Evolutionary conservation across 2,888 invertebrate genomes (phyloP).

Genomic region (Drosophila melanocephala): DNA sequence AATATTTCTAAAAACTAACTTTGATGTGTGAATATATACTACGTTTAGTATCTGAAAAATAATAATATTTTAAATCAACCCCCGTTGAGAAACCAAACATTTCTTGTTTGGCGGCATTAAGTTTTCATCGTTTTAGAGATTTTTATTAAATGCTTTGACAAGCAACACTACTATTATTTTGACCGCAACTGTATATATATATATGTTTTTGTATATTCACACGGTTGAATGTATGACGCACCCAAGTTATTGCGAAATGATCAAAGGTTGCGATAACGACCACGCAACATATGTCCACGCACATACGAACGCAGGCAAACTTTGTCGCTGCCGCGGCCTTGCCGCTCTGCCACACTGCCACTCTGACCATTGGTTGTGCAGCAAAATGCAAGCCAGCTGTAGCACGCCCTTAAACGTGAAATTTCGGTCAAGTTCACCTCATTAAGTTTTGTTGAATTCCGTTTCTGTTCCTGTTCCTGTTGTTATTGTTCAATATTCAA

Average conservation of each 20-base stretch:
- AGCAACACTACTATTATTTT: neutral
- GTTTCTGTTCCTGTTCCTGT: slow-evolving; percentile 14
- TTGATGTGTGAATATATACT: neutral
- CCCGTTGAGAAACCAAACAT: neutral
- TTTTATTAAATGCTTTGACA: neutral
- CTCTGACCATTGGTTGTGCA: slow-evolving; percentile 23
- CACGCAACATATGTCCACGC: slow-evolving; percentile 48
- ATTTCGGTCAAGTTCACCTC: slow-evolving; percentile 52
- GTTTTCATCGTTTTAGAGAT: neutral
- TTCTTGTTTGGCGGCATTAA: neutral
- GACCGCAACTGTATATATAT: neutral
- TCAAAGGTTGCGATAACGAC: slow-evolving; percentile 71
- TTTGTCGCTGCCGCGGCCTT: slow-evolving; percentile 7
- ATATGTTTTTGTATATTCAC: neutral
- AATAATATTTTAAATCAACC: neutral
- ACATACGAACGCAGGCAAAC: slow-evolving; percentile 1
- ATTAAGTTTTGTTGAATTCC: slow-evolving; percentile 20
- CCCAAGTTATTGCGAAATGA: slow-evolving; percentile 68
- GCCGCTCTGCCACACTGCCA: slow-evolving; percentile 2
- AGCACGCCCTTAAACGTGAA: slow-evolving; percentile 30
- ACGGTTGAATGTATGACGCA: slow-evolving; percentile 48
- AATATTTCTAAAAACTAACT: neutral
- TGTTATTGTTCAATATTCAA: slow-evolving; percentile 8
- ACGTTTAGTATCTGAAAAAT: neutral
- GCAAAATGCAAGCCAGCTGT: slow-evolving; percentile 7